These are phyloP conservation scores for Agriopis aurantiaria DNA, from an alignment of 2,888 invertebrate genomes.

Conservation along the genomic window DNA sequence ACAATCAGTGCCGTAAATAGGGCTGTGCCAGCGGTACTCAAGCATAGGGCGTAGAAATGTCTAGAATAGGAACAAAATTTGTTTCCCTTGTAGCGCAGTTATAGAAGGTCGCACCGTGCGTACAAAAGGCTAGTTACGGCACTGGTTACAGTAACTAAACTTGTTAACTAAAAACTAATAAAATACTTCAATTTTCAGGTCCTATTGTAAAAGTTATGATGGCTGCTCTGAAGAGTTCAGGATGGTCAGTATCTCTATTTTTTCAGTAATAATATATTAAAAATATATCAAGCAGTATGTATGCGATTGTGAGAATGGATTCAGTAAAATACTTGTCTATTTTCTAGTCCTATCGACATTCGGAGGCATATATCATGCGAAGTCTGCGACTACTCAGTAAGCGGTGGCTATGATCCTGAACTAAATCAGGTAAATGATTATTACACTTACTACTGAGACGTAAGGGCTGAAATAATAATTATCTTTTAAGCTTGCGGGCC, in stretches of 20 bases:
- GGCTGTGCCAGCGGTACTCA: too few species aligned
- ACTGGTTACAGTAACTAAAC: background rate
- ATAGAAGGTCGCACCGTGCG: too few species aligned
- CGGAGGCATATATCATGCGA: constrained; percentile 97
- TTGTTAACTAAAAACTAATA: background rate
- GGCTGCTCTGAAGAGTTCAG: constrained; percentile 92
- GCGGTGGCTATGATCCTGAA: constrained; percentile 96
- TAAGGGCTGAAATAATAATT: background rate
- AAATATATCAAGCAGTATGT: background rate
- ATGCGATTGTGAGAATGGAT: background rate
- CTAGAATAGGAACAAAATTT: too few species aligned
- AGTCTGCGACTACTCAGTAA: constrained; percentile 93
- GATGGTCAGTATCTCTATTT: constrained; percentile 87
- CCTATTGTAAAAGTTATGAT: constrained; percentile 94
- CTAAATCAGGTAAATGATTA: constrained; percentile 88
- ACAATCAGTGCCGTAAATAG: too few species aligned
- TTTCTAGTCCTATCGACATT: constrained; percentile 92
- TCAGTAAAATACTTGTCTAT: constrained; percentile 1
- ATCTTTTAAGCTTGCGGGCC: too few species aligned
- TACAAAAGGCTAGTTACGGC: background rate
- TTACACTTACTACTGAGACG: background rate
- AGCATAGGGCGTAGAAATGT: too few species aligned
- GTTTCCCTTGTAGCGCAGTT: too few species aligned
- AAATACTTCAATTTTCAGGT: constrained; percentile 75
- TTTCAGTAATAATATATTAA: background rate